Evolutionary conservation across 1,140 invertebrate species (phyloP).

Genomic region (Anthonomus grandis): DNA sequence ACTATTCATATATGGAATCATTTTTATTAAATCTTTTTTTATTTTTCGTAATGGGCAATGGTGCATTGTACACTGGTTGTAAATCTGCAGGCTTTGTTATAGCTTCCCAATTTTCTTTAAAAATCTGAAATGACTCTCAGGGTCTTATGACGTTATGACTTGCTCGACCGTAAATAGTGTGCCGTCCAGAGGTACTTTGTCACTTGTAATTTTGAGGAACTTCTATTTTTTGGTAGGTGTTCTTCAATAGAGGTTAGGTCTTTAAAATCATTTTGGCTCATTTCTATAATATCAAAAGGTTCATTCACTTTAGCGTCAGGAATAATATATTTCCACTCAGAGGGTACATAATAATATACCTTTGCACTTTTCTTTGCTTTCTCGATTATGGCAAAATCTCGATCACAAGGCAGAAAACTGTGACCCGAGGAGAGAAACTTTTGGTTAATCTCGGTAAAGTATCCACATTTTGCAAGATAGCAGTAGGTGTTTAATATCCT

Average conservation of each 20-base stretch:
- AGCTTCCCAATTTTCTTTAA: too few relatives aligned
- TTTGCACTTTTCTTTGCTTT: constrained; percentile 3
- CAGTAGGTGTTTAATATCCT: not conserved
- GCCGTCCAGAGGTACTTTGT: too few relatives aligned
- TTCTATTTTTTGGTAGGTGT: too few relatives aligned
- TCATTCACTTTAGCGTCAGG: not conserved
- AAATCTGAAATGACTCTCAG: too few relatives aligned
- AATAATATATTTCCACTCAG: constrained; percentile 1
- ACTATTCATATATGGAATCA: not conserved
- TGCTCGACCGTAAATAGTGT: not conserved
- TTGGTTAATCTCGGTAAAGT: constrained; percentile 2
- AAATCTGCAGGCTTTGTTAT: too few relatives aligned
- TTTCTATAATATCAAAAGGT: not conserved
- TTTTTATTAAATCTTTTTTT: not conserved
- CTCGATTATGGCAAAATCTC: constrained; percentile 1
- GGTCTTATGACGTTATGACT: too few relatives aligned
- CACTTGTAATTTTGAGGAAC: too few relatives aligned
- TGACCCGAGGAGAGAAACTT: not conserved
- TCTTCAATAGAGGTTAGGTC: not conserved
- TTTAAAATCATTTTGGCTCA: not conserved
- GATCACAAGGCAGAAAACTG: constrained; percentile 6
- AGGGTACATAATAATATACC: not conserved
- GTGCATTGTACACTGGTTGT: too few relatives aligned
- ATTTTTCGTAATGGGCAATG: too few relatives aligned
- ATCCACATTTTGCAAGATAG: not conserved